Base-by-base conservation (phyloP, 2,888 invertebrate species). In the Muschampia plurimacula region DNA sequence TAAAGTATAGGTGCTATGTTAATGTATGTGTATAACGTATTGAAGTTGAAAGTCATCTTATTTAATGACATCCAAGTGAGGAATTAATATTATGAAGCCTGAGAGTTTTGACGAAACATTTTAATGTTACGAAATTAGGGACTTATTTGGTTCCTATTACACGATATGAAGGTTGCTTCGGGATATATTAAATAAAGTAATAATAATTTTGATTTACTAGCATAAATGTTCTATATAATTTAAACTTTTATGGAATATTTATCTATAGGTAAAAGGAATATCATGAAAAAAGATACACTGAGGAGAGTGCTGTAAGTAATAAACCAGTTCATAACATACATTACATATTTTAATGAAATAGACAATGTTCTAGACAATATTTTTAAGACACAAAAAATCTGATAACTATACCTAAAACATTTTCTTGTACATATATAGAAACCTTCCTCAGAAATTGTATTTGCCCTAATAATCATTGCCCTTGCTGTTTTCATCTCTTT, bases 401-500 rank as follows among this genome's bases (percentile, higher is more conserved):
- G 22, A 39, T 39, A 39, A 1, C 7, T 6, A 39, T 39, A 39
- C 7, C 6, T 39, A 39, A 39, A 7, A 39, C 39, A 39, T 7
- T 10, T 49, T 8, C 1, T 49, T 49, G 49, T 49, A 49, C n/a
- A 49, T 13, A 49, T 13, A 49, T 49, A 3, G 5, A 15, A 52
- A 52, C 5, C 52, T 15, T 52, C 52, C 8, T 6, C 7, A 52
- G 15, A 15, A 83, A 83, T 83, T 81, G 81, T 81, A 82, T 84
- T 83, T 79, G 78, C 79, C 78, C 76, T 78, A 83, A 80, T 67
- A 82, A 84, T 82, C 83, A 81, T 71, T 73, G 76, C 78, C 77
- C 80, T 76, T 80, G 77, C 80, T 76, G 70, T 73, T 77, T 79
- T 79, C 79, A 76, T 74, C 79, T 84, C 86, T 86, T 84, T 76